phyloP scores from a whole-genome alignment of 2,797 vertebrate species.

The Galaxias olidus region DNA sequence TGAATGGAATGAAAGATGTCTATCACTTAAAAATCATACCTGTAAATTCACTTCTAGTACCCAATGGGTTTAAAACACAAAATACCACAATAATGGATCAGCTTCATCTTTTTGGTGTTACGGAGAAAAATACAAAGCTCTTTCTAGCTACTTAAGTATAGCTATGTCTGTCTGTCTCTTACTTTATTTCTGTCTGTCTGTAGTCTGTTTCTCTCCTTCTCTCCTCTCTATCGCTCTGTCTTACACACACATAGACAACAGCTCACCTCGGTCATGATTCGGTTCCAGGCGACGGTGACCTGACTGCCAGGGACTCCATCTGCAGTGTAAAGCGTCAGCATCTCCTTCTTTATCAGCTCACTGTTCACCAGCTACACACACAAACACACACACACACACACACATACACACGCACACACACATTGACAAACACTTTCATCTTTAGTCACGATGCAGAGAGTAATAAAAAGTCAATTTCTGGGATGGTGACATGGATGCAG shows the following conservation, averaged over 20 bases:
- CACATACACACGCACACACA: neutral
- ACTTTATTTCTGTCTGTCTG: neutral
- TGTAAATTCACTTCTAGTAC: too few relatives aligned
- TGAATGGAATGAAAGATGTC: too few relatives aligned
- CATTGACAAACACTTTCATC: neutral
- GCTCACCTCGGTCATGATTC: slow-evolving; percentile 75
- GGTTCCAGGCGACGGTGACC: slow-evolving; percentile 76
- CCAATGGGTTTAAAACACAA: too few relatives aligned
- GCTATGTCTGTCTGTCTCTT: too few relatives aligned
- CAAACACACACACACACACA: neutral
- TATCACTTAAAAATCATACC: too few relatives aligned
- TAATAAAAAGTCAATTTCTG: neutral
- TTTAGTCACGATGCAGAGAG: neutral
- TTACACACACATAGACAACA: neutral
- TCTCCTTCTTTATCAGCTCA: slow-evolving; percentile 76
- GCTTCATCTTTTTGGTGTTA: too few relatives aligned
- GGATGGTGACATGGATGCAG: neutral
- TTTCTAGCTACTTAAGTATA: too few relatives aligned
- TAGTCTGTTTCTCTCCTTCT: neutral
- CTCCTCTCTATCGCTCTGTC: neutral
- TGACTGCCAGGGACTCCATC: slow-evolving; percentile 40
- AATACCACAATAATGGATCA: too few relatives aligned
- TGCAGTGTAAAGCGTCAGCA: slow-evolving; percentile 68
- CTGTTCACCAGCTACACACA: slow-evolving; percentile 72
- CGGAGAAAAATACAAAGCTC: too few relatives aligned